Evolutionary conservation across 2,888 invertebrate species (phyloP), one percentile per base, ranked within the genome.

Genomic region (Fissipunctia ypsillon): DNA sequence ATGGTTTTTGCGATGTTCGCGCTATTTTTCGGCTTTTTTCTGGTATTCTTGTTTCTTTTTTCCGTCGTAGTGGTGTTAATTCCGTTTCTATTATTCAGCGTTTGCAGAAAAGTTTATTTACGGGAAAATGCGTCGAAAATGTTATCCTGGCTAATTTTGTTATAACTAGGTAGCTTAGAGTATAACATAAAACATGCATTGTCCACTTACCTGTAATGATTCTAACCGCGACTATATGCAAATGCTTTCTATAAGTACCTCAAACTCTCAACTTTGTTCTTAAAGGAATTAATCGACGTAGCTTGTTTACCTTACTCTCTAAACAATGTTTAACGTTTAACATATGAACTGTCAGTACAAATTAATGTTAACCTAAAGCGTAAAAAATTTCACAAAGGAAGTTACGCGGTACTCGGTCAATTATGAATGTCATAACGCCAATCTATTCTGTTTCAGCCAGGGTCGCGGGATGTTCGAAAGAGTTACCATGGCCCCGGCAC

Each of bases 331-430:
- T 19, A 64, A 28, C 60, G 61, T 67, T 52, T 66, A 50, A 74
- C 83, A 68, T 63, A 60, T 48, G 57, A 63, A 64, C 64, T 73
- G 73, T 69, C 69, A 57, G 69, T 65, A 38, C 74, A 78, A 84
- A n/a, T n/a, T n/a, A n/a, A 80, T 79, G 71, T 74, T 83, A 77
- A 68, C 50, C 67, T 50, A 66, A 57, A 63, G 70, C 59, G 57
- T n/a, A 68, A 41, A 52, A 72, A 87, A 84, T 86, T 88, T 79
- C 61, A 84, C 84, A 85, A 83, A 84, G 84, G 81, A 79, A 82
- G 80, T 85, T 82, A 83, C 73, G 63, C n/a, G n/a, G n/a, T 76
- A 83, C 80, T 80, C 69, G 76, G 82, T 73, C 81, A 83, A 82
- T 70, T 79, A 79, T 80, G 80, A 83, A 83, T 83, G 83, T 73